phyloP scores from a whole-genome alignment of 2,888 invertebrate species.

The Sisyra terminalis region DNA sequence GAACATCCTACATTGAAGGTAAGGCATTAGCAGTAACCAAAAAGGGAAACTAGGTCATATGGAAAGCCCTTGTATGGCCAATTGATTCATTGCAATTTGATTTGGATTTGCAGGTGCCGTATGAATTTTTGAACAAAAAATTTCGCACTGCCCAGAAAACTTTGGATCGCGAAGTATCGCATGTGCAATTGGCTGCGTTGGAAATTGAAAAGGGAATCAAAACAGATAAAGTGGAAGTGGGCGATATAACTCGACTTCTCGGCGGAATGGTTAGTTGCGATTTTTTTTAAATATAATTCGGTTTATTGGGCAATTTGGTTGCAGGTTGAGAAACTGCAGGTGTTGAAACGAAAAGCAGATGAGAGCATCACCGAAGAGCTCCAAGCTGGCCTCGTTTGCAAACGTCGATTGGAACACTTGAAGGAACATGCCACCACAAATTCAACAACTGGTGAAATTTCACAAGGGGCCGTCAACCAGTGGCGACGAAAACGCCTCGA shows the following conservation, averaged over 20 bases:
- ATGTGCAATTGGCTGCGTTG: conserved; percentile 61
- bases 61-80: no score
- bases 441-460: conserved; percentile 22
- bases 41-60: no score
- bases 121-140: conserved; percentile 93
- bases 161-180: conserved; percentile 81
- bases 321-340: conserved; percentile 65
- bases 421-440: conserved; percentile 48
- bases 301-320: conserved; percentile 1
- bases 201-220: conserved; percentile 65
- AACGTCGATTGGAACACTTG: conserved; percentile 81
- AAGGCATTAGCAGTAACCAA: conserved; percentile 15
- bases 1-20: conserved; percentile 94
- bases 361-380: conserved; percentile 87
- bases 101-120: conserved; percentile 59
- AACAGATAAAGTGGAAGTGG: conserved; percentile 36
- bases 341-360: conserved; percentile 85
- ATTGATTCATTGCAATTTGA: not conserved
- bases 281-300: not conserved
- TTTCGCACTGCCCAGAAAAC: conserved; percentile 91
- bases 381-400: conserved; percentile 80
- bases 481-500: conserved; percentile 82
- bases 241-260: conserved; percentile 63
- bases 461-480: conserved; percentile 44
- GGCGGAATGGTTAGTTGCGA: conserved; percentile 52